Percentiles rank a stretch among this genome's conserved stretches.
phyloP scores from a whole-genome alignment of 2,888 invertebrate species.

The Sinhomidia bicolor region DNA sequence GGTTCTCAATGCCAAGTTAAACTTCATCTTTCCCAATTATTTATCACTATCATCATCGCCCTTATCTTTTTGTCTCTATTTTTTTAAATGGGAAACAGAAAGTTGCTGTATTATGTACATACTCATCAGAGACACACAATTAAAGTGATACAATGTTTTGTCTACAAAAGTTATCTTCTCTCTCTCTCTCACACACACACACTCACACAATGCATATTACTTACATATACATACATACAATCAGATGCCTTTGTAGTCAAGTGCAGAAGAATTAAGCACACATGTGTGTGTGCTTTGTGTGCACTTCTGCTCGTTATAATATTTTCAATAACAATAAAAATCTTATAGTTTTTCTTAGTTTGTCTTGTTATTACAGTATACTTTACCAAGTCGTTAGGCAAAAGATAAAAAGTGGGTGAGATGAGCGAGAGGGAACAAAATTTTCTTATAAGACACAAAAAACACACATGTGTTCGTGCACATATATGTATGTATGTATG shows the following conservation, averaged over 20 bases:
- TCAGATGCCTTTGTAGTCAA: not conserved
- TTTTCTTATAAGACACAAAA: conserved; percentile 8
- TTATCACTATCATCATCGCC: not conserved
- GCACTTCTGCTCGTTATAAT: no score
- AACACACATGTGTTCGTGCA: conserved; percentile 41
- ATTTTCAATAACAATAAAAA: conserved; percentile 13
- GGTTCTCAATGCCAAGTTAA: no score
- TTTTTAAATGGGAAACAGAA: conserved; percentile 17
- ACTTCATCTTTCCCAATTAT: not conserved
- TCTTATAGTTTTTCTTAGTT: not conserved
- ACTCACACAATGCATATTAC: not conserved
- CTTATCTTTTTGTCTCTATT: not conserved
- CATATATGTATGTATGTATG: no score
- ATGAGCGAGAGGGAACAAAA: not conserved
- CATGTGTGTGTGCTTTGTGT: not conserved
- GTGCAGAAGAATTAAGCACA: not conserved
- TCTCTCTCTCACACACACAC: not conserved
- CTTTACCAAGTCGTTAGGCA: not conserved
- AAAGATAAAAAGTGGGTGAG: conserved; percentile 8
- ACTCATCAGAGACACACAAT: not conserved
- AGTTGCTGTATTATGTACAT: conserved; percentile 24
- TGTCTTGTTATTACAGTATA: not conserved
- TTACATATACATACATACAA: no score
- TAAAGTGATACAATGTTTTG: conserved; percentile 33
- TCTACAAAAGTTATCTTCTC: not conserved